These are phyloP conservation scores for Trachurus trachurus DNA, from an alignment of 2,797 vertebrate species.

Conservation along the genomic window DNA sequence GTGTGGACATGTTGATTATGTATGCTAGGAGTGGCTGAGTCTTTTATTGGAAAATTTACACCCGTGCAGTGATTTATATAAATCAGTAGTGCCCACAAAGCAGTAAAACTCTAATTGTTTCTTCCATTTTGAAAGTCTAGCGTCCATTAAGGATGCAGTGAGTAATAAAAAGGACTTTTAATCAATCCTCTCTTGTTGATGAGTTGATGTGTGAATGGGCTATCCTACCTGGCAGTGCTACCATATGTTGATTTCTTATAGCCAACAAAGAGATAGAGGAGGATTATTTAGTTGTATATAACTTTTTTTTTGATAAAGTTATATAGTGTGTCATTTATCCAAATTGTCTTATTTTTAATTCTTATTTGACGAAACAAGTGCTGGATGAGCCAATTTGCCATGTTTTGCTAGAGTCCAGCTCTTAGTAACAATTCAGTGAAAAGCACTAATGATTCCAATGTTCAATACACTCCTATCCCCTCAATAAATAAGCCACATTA, in stretches of 20 bases:
- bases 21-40: conserved; percentile 83
- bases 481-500: conserved; percentile 14
- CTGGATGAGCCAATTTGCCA: background rate
- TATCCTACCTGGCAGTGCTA: conserved; percentile 78
- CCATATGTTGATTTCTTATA: conserved; percentile 81
- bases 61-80: conserved; percentile 89
- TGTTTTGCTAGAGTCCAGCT: conserved; percentile 5
- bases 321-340: conserved; percentile 20
- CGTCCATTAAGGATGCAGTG: conserved; percentile 88
- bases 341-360: conserved; percentile 30
- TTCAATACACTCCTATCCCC: background rate
- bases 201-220: conserved; percentile 85
- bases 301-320: conserved; percentile 15
- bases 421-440: conserved; percentile 5
- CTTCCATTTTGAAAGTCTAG: conserved; percentile 89
- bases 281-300: conserved; percentile 58
- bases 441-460: conserved; percentile 1
- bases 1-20: conserved; percentile 85
- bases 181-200: conserved; percentile 89
- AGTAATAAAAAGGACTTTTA: conserved; percentile 90
- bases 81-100: conserved; percentile 88
- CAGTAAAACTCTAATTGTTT: conserved; percentile 91
- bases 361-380: conserved; percentile 10
- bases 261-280: conserved; percentile 64
- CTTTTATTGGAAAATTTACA: conserved; percentile 89